Evolutionary conservation across 2,113 vertebrate species (phyloP).

Genomic region (Stegostoma tigrinum): DNA sequence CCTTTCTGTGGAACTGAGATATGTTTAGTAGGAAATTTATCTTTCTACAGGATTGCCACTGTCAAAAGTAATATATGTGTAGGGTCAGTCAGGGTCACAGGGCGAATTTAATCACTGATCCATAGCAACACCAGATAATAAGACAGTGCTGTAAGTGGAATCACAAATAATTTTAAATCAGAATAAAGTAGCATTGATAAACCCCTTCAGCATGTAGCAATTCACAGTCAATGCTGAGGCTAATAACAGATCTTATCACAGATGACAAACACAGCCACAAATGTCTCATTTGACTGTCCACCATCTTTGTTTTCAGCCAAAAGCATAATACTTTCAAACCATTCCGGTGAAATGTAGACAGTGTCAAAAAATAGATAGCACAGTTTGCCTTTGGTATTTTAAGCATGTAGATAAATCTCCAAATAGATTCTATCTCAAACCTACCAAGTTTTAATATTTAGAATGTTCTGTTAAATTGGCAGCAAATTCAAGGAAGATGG

Average conservation of each 20-base stretch:
- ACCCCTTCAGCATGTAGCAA: neutral
- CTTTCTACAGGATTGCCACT: neutral
- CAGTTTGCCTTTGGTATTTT: neutral
- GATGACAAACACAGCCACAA: neutral
- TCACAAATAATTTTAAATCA: neutral
- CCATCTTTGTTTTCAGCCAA: neutral
- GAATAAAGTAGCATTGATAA: neutral
- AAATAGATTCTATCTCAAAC: neutral
- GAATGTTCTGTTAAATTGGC: neutral
- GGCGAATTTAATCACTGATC: neutral
- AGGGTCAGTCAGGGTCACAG: neutral
- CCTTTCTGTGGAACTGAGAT: neutral
- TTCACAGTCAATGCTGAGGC: neutral
- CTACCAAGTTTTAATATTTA: neutral
- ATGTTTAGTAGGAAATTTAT: neutral
- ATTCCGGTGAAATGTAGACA: no score
- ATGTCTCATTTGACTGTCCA: neutral
- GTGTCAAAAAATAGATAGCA: neutral
- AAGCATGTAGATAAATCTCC: neutral
- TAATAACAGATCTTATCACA: conserved; percentile 16
- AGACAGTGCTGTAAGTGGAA: neutral
- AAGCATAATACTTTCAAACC: neutral
- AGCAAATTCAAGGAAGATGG: neutral
- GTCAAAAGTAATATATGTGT: neutral
- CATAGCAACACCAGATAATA: neutral